Conservation (phyloP, 1,140 invertebrate genomes). For the Lineus longissimus region DNA sequence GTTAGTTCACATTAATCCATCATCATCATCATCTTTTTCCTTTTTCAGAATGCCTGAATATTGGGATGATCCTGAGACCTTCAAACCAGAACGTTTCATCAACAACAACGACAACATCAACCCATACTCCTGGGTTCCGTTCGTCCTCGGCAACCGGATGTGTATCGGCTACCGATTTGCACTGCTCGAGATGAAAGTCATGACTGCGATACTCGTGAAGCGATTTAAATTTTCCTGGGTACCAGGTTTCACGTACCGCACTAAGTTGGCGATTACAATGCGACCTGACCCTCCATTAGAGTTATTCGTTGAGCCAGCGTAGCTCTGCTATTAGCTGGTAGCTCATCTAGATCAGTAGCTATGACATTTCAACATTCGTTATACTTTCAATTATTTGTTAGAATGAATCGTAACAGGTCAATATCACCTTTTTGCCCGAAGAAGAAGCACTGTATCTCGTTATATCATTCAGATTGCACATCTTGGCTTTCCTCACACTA, state of each 20-base stretch:
- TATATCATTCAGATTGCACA: no score
- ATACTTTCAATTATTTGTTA: no score
- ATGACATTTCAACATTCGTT: no score
- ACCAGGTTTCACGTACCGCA: constrained; percentile 5
- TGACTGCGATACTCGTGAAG: constrained; percentile 15
- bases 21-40: background rate
- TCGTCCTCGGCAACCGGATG: constrained; percentile 59
- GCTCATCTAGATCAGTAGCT: no score
- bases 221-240: constrained; percentile 13
- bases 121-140: constrained; percentile 57
- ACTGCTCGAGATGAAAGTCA: constrained; percentile 55
- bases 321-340: no score
- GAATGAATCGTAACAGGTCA: no score
- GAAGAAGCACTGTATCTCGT: no score
- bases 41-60: constrained; percentile 9
- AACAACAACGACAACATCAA: constrained; percentile 26
- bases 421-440: no score
- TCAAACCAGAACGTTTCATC: constrained; percentile 17
- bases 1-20: no score
- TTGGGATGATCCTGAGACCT: constrained; percentile 15
- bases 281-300: background rate
- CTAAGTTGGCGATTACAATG: background rate
- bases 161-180: constrained; percentile 61
- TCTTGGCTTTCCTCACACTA: no score
- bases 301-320: background rate